Conservation (phyloP, 2,888 invertebrate genomes). For the Tridacna crocea region DNA sequence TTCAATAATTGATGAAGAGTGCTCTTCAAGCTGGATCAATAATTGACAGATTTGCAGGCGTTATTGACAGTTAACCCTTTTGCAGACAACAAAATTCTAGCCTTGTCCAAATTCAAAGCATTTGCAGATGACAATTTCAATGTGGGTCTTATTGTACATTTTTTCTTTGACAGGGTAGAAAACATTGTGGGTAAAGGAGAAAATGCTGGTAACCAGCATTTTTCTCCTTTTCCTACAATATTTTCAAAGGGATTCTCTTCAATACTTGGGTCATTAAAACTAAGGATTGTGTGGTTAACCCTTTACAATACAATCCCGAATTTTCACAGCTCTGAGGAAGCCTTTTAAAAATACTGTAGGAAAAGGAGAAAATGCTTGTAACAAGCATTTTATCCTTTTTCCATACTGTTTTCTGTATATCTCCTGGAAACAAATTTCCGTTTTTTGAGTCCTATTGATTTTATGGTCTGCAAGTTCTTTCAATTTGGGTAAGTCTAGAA, state of each 20-base stretch:
- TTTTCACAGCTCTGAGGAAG: too few relatives aligned
- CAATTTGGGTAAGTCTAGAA: too few relatives aligned
- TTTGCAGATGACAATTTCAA: background rate
- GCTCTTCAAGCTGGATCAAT: conserved; percentile 7
- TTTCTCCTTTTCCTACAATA: background rate
- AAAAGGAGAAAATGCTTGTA: background rate
- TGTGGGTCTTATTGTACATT: background rate
- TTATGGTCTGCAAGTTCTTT: too few relatives aligned
- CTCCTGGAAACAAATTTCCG: too few relatives aligned
- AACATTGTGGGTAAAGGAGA: background rate
- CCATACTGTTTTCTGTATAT: too few relatives aligned
- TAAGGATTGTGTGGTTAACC: too few relatives aligned
- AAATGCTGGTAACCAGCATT: background rate
- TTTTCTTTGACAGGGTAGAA: background rate
- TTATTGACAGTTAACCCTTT: conserved; percentile 6
- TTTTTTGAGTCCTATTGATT: background rate
- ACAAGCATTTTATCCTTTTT: too few relatives aligned
- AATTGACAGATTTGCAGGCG: conserved; percentile 12
- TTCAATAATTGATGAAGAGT: conserved; percentile 10
- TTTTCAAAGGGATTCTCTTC: background rate
- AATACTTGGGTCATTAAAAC: too few relatives aligned
- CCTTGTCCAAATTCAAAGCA: background rate
- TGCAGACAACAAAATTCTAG: background rate
- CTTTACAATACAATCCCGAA: too few relatives aligned
- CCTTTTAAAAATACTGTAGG: too few relatives aligned